These are phyloP conservation scores for Peromyscus maniculatus DNA, from an alignment of 2,113 vertebrate genomes.

Conservation along the genomic window DNA sequence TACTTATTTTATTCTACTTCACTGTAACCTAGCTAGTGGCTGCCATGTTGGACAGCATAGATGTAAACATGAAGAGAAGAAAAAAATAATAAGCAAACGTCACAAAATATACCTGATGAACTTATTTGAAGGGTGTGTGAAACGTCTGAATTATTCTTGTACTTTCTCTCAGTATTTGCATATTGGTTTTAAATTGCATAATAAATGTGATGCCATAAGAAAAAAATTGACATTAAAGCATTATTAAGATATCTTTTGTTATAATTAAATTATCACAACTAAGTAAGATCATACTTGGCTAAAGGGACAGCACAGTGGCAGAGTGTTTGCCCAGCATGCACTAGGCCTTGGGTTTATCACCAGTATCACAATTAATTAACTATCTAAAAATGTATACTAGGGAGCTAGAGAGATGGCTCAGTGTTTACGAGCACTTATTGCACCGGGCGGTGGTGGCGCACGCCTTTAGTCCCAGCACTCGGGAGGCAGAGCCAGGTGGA, in stretches of 20 bases:
- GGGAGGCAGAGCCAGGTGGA: too few species aligned
- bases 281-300: slow-evolving; percentile 12
- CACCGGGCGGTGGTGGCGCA: too few species aligned
- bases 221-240: slow-evolving; percentile 39
- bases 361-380: neutral
- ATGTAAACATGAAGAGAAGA: neutral
- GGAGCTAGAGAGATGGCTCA: neutral
- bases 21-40: neutral
- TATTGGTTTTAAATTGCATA: slow-evolving; percentile 27
- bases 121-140: neutral
- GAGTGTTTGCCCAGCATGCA: neutral
- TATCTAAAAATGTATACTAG: too few species aligned
- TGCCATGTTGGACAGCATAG: neutral
- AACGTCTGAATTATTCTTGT: neutral
- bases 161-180: slow-evolving; percentile 42
- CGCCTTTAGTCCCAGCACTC: too few species aligned
- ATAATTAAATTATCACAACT: slow-evolving; percentile 37
- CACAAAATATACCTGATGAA: neutral
- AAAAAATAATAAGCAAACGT: neutral
- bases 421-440: neutral
- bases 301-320: too few species aligned
- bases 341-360: neutral
- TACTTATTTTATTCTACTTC: slow-evolving; percentile 27
- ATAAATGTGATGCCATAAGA: neutral
- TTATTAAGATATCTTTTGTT: neutral